Evolutionary conservation across 2,797 vertebrate species (phyloP), one percentile per base, ranked within the genome.

Genomic region (Anniella stebbinsi): DNA sequence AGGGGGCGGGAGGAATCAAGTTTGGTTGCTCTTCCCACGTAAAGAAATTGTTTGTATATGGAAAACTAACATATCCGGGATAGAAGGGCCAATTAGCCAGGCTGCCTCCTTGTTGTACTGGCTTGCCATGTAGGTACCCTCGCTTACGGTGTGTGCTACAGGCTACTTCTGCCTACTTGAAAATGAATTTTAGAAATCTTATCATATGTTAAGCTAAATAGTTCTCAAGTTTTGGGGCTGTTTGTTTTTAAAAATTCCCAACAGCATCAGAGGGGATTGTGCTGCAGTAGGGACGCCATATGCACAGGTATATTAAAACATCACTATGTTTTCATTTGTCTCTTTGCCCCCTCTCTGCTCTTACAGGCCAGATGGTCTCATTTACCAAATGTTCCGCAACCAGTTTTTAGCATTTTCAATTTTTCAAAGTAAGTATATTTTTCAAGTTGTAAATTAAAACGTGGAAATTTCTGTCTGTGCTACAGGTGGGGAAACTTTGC

Each of bases 381-480:
- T 99, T 97, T 99, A 99, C 96, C 99, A 98, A 97, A 98, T 98
- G 98, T 99, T 99, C 96, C 98, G 99, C 92, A 98, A 98, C 95
- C 99, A 99, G 93, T 99, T 99, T 95, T 97, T 99, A 94, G 98
- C 98, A 0, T 99, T 99, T 96, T 99, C 98, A 94, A 99, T 99
- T 95, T 99, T 98, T 98, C 99, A 99, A 96, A 99, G 99, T 99
- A 97, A 98, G 98, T 97, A 88, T 85, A n/a, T 89, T 69, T n/a
- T 81, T 66, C 17, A 86, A 87, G 82, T 73, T 91, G 75, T 75
- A 0, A 81, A 12, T 7, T 76, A 6, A 75, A 91, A 23, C 13
- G 10, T 38, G 13, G 0, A 1, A n/a, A 80, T 87, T 48, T 89
- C 12, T 84, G 0, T 48, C 67, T 28, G 6, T 28, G 41, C 0